phyloP scores from a whole-genome alignment of 2,797 vertebrate genomes.

The Morelia viridis region DNA sequence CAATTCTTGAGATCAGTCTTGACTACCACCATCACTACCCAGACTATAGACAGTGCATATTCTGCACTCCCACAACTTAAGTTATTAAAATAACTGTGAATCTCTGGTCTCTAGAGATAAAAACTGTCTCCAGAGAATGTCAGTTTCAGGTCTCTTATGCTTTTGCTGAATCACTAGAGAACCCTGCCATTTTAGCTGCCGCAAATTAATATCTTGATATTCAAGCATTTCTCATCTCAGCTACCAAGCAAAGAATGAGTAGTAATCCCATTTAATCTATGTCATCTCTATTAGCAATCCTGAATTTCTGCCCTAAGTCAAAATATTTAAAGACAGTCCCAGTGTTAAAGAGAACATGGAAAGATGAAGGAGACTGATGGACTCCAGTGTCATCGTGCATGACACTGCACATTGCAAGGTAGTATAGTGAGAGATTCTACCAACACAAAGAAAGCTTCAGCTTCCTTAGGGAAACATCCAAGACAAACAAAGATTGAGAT shows the following conservation, averaged over 20 bases:
- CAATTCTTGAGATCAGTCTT: not conserved
- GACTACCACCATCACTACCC: not conserved
- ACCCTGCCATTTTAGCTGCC: not conserved
- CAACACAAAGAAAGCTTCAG: not conserved
- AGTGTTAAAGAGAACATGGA: not conserved
- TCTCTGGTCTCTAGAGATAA: not conserved
- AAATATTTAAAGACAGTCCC: not conserved
- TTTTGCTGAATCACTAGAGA: not conserved
- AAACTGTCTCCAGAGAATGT: not conserved
- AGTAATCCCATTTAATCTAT: not conserved
- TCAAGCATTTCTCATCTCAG: not conserved
- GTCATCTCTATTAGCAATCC: not conserved
- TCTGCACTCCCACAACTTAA: not conserved
- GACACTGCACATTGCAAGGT: not conserved
- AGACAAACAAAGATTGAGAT: not conserved
- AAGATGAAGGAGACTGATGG: not conserved
- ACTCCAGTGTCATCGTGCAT: not conserved
- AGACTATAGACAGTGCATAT: not conserved
- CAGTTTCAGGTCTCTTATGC: not conserved
- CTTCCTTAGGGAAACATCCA: not conserved
- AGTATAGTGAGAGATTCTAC: not conserved
- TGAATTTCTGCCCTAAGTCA: not conserved
- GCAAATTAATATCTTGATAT: not conserved
- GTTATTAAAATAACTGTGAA: not conserved
- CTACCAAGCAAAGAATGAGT: not conserved